Base-by-base conservation (phyloP, 2,888 invertebrate genomes). In the Rapana venosa region DNA sequence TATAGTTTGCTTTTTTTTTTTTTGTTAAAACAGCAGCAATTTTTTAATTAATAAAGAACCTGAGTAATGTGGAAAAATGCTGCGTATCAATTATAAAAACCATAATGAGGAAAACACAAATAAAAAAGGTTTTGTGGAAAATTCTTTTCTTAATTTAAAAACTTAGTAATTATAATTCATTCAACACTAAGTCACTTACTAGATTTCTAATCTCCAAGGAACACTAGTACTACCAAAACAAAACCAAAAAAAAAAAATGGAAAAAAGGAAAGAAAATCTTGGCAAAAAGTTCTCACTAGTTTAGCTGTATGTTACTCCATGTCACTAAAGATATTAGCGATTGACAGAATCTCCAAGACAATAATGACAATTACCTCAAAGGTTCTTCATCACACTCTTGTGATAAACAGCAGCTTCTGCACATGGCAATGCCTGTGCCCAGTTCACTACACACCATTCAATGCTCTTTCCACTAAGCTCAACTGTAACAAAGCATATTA, bases 311-410 rank as follows among this genome's bases (percentile, higher is more conserved):
- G 47, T 47, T 5, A 47, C 4, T 47, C 47, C 8, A 8, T 47
- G 8, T 47, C 47, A 47, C 4, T 47, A 8, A 5, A 47, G 2
- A 8, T 47, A 47, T 8, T 47, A 8, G 2, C 47, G 2, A 47
- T 5, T 47, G 47, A 47, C 8, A 8, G 8, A 47, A 47, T 5
- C 47, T 47, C 2, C 2, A 47, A 47, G 47, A 47, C 8, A 47
- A 47, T 8, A 47, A 2, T 47, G 47, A 47, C 47, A n/a, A 32
- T 79, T 84, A 91, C 91, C 91, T 91, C 86, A 85, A 88, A 2
- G 90, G 91, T 32, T 90, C 83, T 90, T 90, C 5, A 91, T 58
- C 35, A 91, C 91, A 74, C 91, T 91, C 13, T 91, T 87, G 87
- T 91, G 91, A 70, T 90, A 91, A 35, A 90, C 81, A 22, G 89